These are phyloP conservation scores for Thumatha senex DNA, from an alignment of 2,888 invertebrate species.

Conservation along the genomic window DNA sequence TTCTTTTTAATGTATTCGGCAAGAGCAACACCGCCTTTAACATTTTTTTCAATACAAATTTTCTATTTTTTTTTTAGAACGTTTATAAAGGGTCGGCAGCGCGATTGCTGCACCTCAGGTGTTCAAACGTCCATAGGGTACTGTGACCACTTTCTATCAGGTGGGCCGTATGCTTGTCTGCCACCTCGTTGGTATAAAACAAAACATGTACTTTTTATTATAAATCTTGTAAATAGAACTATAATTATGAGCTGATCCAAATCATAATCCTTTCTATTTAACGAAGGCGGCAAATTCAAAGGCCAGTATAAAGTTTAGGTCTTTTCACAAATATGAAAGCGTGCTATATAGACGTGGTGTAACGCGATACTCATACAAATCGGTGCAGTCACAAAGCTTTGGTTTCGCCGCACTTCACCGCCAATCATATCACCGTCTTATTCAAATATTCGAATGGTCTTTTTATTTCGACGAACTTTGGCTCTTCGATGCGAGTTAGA, in stretches of 20 bases:
- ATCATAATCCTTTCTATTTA: slow-evolving; percentile 10
- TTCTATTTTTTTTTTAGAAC: too few relatives aligned
- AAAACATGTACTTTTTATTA: too few relatives aligned
- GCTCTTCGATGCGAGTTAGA: not conserved
- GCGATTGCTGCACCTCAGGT: too few relatives aligned
- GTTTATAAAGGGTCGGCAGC: too few relatives aligned
- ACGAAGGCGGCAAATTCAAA: slow-evolving; percentile 42
- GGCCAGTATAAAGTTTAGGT: slow-evolving; percentile 28
- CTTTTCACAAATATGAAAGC: slow-evolving; percentile 45
- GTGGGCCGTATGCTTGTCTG: too few relatives aligned
- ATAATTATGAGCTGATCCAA: not conserved
- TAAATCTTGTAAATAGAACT: too few relatives aligned
- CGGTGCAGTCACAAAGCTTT: slow-evolving; percentile 55
- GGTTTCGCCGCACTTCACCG: slow-evolving; percentile 53
- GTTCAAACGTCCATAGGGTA: too few relatives aligned
- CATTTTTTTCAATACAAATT: too few relatives aligned
- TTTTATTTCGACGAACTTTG: slow-evolving; percentile 13
- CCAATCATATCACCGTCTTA: slow-evolving; percentile 57
- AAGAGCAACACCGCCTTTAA: too few relatives aligned
- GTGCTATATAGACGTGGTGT: slow-evolving; percentile 52
- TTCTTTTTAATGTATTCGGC: too few relatives aligned
- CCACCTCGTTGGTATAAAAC: too few relatives aligned
- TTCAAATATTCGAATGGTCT: slow-evolving; percentile 19
- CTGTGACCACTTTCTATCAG: too few relatives aligned
- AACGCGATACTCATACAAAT: slow-evolving; percentile 60